phyloP scores from a whole-genome alignment of 2,888 invertebrate genomes.

The Heliothis peltigera region DNA sequence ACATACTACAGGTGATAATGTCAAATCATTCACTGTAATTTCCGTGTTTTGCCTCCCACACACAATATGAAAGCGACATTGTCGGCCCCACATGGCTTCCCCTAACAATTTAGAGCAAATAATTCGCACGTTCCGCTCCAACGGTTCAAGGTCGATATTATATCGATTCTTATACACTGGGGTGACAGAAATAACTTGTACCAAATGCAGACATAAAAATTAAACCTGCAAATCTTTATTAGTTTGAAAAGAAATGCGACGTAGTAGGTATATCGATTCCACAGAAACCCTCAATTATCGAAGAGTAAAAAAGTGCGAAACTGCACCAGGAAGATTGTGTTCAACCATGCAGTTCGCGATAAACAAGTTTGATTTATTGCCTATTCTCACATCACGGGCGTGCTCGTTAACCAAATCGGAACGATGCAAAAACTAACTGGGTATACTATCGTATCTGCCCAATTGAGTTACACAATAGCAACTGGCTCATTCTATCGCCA shows the following conservation, averaged over 20 bases:
- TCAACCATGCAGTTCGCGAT: background rate
- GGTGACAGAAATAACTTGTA: constrained; percentile 62
- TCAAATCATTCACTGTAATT: constrained; percentile 9
- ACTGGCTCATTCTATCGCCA: constrained; percentile 51
- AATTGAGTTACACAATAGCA: constrained; percentile 68
- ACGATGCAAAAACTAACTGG: constrained; percentile 49
- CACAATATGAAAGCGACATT: constrained; percentile 43
- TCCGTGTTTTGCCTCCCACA: constrained; percentile 28
- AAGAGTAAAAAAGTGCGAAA: background rate
- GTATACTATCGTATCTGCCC: constrained; percentile 50
- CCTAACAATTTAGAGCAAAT: constrained; percentile 71
- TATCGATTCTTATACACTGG: constrained; percentile 74
- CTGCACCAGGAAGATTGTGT: background rate
- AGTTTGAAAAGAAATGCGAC: too few species aligned
- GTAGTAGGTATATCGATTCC: background rate
- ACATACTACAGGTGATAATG: constrained; percentile 16
- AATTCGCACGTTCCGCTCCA: constrained; percentile 76
- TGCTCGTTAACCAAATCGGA: constrained; percentile 39
- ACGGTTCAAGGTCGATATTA: constrained; percentile 81
- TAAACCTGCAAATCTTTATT: background rate
- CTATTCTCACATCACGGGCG: constrained; percentile 8
- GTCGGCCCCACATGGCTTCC: constrained; percentile 57
- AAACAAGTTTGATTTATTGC: background rate
- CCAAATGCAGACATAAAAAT: constrained; percentile 11
- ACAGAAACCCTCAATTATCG: background rate